Conservation (phyloP, 2,113 vertebrate species). For the Xiphophorus hellerii region DNA sequence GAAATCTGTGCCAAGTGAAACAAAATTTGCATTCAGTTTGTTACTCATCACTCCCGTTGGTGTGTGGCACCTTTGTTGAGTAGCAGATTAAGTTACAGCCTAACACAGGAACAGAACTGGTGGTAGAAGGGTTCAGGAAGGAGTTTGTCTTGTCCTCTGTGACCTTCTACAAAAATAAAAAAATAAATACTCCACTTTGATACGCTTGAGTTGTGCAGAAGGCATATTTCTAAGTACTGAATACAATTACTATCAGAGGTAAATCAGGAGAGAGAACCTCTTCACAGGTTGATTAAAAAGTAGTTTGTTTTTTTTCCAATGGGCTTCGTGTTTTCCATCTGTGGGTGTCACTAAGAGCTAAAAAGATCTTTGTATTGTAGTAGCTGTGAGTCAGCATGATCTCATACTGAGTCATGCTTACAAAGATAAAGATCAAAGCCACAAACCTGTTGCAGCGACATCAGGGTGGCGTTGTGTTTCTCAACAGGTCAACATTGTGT, state of each 20-base stretch:
- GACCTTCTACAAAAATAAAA: not conserved
- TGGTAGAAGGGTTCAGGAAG: not conserved
- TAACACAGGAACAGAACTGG: not conserved
- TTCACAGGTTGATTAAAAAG: not conserved
- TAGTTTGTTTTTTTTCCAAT: not conserved
- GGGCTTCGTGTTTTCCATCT: not conserved
- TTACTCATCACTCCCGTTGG: not conserved
- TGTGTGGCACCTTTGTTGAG: not conserved
- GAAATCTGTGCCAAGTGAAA: not conserved
- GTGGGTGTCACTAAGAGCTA: not conserved
- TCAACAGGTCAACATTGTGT: not conserved
- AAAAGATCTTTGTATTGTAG: not conserved
- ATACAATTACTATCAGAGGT: not conserved
- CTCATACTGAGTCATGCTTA: conserved; percentile 1
- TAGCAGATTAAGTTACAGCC: not conserved
- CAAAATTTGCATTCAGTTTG: conserved; percentile 18
- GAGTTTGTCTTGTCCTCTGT: not conserved
- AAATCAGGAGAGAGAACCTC: not conserved
- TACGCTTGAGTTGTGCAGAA: no score
- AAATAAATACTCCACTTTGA: not conserved
- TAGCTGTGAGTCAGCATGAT: conserved; percentile 19
- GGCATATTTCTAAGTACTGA: not conserved
- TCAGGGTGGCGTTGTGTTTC: not conserved
- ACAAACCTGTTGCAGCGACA: not conserved
- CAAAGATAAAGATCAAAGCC: conserved; percentile 8